These are phyloP conservation scores for Athene cunicularia DNA, from an alignment of 2,113 vertebrate species.

Conservation along the genomic window DNA sequence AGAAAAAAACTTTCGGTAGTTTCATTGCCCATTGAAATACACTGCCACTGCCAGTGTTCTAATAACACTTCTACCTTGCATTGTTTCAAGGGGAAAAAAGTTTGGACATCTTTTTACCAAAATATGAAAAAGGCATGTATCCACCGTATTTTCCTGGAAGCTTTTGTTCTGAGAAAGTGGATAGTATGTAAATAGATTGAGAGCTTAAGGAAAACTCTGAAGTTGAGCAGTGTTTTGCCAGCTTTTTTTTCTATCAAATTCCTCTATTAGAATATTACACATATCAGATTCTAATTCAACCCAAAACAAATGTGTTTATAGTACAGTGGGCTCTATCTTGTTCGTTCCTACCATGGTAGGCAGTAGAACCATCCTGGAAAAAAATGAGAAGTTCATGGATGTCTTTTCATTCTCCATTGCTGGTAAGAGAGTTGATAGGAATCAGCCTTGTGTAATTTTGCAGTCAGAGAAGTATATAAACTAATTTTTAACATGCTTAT, in stretches of 20 bases:
- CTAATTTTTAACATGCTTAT: background rate
- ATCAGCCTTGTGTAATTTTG: background rate
- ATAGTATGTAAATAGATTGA: background rate
- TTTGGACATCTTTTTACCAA: background rate
- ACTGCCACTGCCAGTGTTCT: background rate
- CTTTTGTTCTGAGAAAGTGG: background rate
- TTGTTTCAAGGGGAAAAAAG: background rate
- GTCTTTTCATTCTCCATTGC: background rate
- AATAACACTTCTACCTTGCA: background rate
- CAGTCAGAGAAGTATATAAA: background rate
- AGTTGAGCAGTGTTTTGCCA: background rate
- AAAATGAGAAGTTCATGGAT: background rate
- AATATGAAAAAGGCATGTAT: background rate
- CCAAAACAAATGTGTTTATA: background rate
- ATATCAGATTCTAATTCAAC: background rate
- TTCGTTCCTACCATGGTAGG: background rate
- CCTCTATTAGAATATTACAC: background rate
- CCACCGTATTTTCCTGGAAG: background rate
- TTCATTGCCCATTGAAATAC: background rate
- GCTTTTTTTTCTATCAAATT: background rate
- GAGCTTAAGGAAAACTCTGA: background rate
- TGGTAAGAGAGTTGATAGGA: background rate
- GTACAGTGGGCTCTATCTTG: background rate
- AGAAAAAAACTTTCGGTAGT: background rate
- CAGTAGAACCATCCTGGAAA: background rate